phyloP scores from a whole-genome alignment of 2,113 vertebrate genomes.

The Hippocampus abdominalis region DNA sequence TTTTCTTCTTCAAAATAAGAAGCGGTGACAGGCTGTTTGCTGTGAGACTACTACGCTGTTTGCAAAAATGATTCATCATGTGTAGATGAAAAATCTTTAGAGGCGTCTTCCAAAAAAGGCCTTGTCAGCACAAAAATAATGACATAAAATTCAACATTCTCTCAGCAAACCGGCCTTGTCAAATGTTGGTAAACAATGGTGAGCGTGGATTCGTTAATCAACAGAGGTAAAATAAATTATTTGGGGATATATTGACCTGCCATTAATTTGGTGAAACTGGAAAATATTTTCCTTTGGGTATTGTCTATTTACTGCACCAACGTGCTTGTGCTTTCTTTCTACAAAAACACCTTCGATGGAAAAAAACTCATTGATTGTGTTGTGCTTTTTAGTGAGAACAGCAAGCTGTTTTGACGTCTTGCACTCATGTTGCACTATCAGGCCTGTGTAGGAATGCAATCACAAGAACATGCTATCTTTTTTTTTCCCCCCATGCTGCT shows the following conservation, averaged over 20 bases:
- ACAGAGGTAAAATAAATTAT: too few species aligned
- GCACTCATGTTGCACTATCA: slow-evolving; percentile 37
- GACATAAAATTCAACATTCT: not conserved
- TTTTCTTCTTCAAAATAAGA: slow-evolving; percentile 5
- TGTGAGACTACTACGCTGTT: slow-evolving; percentile 1
- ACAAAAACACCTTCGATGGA: too few species aligned
- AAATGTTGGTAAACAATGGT: not conserved
- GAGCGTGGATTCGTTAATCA: not conserved
- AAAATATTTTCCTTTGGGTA: not conserved
- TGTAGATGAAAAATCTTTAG: slow-evolving; percentile 13
- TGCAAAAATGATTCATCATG: not conserved
- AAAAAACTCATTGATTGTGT: not conserved
- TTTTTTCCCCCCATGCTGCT: slow-evolving; percentile 39
- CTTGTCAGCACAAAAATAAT: slow-evolving; percentile 21
- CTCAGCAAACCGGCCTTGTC: not conserved
- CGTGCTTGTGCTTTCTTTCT: too few species aligned
- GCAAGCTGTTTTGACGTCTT: slow-evolving; percentile 29
- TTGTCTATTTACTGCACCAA: not conserved
- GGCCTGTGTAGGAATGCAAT: slow-evolving; percentile 45
- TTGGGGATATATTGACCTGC: too few species aligned
- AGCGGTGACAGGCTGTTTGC: not conserved
- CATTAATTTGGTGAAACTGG: too few species aligned
- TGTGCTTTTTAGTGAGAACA: slow-evolving; percentile 23
- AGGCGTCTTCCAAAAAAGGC: slow-evolving; percentile 34
- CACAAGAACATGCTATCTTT: slow-evolving; percentile 35